Evolutionary conservation across 2,797 vertebrate genomes (phyloP).

Genomic region (Chaetophractus vellerosus): DNA sequence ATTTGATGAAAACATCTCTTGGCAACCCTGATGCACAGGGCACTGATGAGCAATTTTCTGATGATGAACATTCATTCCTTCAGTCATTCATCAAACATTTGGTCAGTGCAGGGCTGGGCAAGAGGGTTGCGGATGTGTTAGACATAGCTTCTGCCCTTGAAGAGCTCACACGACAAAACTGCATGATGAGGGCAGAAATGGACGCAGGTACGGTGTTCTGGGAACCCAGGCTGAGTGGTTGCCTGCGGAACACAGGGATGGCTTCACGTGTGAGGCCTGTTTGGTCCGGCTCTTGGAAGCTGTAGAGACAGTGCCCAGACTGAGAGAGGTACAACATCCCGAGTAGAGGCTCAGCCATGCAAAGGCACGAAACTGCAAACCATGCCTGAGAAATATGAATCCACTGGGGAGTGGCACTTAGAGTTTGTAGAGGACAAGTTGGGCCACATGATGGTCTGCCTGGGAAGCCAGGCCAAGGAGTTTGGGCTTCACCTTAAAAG

Average conservation of each 20-base stretch:
- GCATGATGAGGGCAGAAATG: not conserved
- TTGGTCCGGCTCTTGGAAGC: constrained; percentile 48
- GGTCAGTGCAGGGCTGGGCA: constrained; percentile 48
- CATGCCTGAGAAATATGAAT: not conserved
- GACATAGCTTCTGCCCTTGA: not conserved
- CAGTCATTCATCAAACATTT: constrained; percentile 79
- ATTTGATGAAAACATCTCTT: constrained; percentile 73
- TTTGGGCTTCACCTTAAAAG: not conserved
- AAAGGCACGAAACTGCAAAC: not conserved
- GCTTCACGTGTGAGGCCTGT: not conserved
- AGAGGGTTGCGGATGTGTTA: constrained; percentile 8
- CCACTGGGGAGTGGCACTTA: not conserved
- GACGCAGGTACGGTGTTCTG: fast-evolving
- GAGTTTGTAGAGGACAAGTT: not conserved
- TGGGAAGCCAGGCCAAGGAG: not conserved
- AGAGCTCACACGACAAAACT: not conserved
- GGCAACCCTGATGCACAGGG: constrained; percentile 2
- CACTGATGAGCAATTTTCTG: constrained; percentile 73
- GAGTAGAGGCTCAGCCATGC: not conserved
- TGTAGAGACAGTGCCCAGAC: not conserved
- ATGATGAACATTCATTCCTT: constrained; percentile 77
- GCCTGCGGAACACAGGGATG: not conserved
- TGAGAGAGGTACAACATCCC: not conserved
- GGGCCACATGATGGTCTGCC: not conserved
- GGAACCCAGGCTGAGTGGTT: fast-evolving